Conservation (phyloP, 2,113 vertebrate genomes). For the Sorex araneus region DNA sequence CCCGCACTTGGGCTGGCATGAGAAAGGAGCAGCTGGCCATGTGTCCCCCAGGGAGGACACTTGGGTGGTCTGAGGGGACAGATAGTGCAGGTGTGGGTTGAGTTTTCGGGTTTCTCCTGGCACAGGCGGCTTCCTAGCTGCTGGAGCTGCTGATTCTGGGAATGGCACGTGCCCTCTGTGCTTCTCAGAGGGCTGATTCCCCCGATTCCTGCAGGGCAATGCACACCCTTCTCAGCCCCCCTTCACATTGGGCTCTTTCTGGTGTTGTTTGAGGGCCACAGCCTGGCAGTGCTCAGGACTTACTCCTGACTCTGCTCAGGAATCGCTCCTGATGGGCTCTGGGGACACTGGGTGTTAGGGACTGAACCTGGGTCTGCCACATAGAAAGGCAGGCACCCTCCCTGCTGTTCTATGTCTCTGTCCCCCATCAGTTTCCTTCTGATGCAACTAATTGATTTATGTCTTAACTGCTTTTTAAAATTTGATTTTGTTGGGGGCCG, state of each 20-base stretch:
- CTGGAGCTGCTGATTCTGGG: not conserved
- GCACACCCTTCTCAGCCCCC: not conserved
- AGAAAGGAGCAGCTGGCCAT: not conserved
- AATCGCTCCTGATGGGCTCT: no score
- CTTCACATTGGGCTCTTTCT: not conserved
- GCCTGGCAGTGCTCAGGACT: no score
- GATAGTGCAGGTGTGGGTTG: conserved; percentile 9
- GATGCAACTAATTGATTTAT: no score
- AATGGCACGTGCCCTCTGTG: not conserved
- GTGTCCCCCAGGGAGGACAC: not conserved
- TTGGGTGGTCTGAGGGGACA: not conserved
- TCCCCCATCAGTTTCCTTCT: no score
- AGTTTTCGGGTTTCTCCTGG: not conserved
- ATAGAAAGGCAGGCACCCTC: no score
- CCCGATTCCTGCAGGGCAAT: not conserved
- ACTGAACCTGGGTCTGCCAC: no score
- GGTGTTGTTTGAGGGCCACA: no score
- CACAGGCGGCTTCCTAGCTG: not conserved
- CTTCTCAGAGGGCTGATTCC: not conserved
- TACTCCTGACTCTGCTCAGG: no score
- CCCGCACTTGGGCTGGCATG: not conserved
- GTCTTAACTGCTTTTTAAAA: no score
- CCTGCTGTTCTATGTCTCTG: no score
- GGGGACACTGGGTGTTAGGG: no score
- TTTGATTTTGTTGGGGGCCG: no score